Evolutionary conservation across 2,888 invertebrate genomes (phyloP).

Genomic region (Vannuccia rotundouncinata): DNA sequence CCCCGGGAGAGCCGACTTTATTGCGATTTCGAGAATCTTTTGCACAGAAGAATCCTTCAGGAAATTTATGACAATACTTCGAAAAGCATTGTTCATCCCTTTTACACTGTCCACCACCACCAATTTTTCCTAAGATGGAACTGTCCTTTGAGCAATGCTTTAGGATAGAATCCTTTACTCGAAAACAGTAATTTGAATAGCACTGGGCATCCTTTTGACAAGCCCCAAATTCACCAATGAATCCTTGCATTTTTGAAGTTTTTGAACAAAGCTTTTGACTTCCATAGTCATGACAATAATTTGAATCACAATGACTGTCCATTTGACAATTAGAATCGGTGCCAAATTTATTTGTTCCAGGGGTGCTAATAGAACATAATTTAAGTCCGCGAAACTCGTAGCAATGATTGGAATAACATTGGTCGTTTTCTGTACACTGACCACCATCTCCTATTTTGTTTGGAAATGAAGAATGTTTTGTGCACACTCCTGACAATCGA

Average conservation of each 20-base stretch:
- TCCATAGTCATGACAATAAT: conserved; percentile 7
- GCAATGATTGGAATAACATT: conserved; percentile 20
- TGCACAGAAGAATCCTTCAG: too few species aligned
- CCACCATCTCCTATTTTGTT: conserved; percentile 4
- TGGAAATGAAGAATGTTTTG: too few species aligned
- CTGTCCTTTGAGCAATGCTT: conserved; percentile 2
- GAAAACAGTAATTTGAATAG: not conserved
- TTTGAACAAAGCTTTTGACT: conserved; percentile 25
- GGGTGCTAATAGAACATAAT: not conserved
- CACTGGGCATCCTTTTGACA: not conserved
- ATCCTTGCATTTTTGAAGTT: not conserved
- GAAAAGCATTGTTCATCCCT: conserved; percentile 19
- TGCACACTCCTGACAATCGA: too few species aligned
- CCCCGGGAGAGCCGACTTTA: too few species aligned
- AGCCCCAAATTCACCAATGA: not conserved
- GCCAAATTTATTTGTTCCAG: not conserved
- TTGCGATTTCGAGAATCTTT: too few species aligned
- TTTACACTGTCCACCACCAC: not conserved
- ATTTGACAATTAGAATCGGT: not conserved
- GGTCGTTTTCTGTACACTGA: conserved; percentile 1
- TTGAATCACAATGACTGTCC: not conserved
- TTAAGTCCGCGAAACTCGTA: not conserved
- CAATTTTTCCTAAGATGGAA: not conserved
- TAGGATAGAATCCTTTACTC: not conserved
- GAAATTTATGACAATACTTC: too few species aligned